Base-by-base conservation (phyloP, 2,888 invertebrate genomes). In the Achlya flavicornis region DNA sequence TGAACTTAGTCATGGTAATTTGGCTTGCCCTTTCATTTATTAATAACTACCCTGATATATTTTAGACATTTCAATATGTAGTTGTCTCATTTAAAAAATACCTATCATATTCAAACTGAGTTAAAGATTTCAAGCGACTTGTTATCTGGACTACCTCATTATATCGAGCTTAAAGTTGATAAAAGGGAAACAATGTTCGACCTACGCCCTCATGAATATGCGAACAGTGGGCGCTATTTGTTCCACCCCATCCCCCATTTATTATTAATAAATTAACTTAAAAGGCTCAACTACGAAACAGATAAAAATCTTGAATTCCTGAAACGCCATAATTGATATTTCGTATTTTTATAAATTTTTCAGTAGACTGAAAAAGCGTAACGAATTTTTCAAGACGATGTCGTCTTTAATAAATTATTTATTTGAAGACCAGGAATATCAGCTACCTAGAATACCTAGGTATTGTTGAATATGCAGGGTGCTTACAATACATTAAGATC, bases 191-290 rank as follows among this genome's bases (percentile, higher is more conserved):
- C 67, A 67, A 57, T 70, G 66, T 61, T 65, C 60, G 11, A 60
- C 70, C 66, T 63, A 66, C 65, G 19, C 61, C 63, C 64, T 72
- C 65, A 73, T 74, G 72, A 76, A 72, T 74, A 76, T 70, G 63
- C 71, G 66, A 70, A 70, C 66, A 68, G 57, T 63, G 19, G 35
- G 58, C 61, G 41, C 67, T 67, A 68, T 70, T 67, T 57, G 41
- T 57, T 67, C 63, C 62, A 62, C 67, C 65, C 63, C 62, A 65
- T 67, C 65, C 61, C 60, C 38, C 57, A 61, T 48, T 63, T 19
- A 19, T 70, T 66, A 69, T 63, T 69, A 69, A 66, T 72, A 63
- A 66, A 65, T 72, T 63, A 65, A 61, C 12, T 41, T 12, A 41
- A 41, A 41, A 41, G 41, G 41, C 41, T 41, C 41, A 41, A 41